Evolutionary conservation across 2,113 vertebrate species (phyloP).

Genomic region (Hemiscyllium ocellatum): DNA sequence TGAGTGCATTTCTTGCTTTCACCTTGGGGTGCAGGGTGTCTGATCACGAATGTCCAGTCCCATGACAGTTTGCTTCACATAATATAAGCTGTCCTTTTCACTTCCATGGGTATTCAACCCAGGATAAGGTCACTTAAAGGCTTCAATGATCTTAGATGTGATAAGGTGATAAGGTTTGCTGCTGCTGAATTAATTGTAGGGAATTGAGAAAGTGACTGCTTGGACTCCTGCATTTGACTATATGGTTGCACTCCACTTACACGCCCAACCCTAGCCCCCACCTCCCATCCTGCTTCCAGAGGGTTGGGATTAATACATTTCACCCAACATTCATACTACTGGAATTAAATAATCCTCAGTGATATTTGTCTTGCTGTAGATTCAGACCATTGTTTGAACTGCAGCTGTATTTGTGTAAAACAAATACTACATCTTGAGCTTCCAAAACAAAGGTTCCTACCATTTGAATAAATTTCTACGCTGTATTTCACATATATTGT

Average conservation of each 20-base stretch:
- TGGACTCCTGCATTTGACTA: background rate
- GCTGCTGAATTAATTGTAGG: background rate
- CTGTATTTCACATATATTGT: background rate
- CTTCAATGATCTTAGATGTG: background rate
- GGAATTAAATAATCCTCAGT: background rate
- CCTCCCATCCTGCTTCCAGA: background rate
- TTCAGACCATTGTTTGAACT: background rate
- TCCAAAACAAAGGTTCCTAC: background rate
- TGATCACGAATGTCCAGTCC: too few relatives aligned
- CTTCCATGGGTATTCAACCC: too few relatives aligned
- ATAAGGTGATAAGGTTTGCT: background rate
- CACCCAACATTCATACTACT: background rate
- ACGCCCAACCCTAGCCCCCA: background rate
- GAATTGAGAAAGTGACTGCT: background rate
- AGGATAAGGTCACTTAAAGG: background rate
- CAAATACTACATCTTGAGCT: background rate
- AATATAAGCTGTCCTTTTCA: too few relatives aligned
- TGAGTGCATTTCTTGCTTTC: too few relatives aligned
- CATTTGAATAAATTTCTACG: background rate
- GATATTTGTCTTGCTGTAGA: background rate
- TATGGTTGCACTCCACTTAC: background rate
- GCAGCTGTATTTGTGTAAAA: conserved; percentile 19
- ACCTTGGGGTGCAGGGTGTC: too few relatives aligned
- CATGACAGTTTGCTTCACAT: too few relatives aligned
- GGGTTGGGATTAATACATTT: background rate